Evolutionary conservation across 1,140 invertebrate genomes (phyloP).

Genomic region (Ganaspis sp.): DNA sequence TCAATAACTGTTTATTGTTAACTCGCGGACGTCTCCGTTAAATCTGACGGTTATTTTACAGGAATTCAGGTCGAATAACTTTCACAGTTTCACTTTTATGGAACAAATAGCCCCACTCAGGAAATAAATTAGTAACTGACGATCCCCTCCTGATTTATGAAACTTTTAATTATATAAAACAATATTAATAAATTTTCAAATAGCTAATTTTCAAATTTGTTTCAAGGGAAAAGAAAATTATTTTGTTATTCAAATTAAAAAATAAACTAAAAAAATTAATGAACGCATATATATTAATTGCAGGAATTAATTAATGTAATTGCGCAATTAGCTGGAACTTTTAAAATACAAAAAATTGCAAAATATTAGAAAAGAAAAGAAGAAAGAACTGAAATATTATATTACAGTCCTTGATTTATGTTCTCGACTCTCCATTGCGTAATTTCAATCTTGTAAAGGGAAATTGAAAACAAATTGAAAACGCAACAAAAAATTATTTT

Average conservation of each 20-base stretch:
- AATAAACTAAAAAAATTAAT: too few species aligned
- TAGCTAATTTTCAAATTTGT: too few species aligned
- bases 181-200: too few species aligned
- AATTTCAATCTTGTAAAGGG: too few species aligned
- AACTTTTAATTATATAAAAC: too few species aligned
- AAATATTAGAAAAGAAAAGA: neutral
- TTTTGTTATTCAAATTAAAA: too few species aligned
- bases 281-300: too few species aligned
- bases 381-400: neutral
- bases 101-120: neutral
- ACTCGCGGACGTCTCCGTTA: neutral
- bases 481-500: neutral
- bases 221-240: too few species aligned
- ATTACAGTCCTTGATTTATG: neutral
- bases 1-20: neutral
- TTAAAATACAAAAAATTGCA: neutral
- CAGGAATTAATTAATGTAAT: too few species aligned
- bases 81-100: constrained; percentile 19
- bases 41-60: neutral
- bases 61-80: constrained; percentile 12
- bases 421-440: neutral
- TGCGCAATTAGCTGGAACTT: too few species aligned
- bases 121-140: neutral
- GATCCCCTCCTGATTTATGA: neutral
- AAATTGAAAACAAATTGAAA: too few species aligned